Conservation (phyloP, 2,113 vertebrate genomes). For the Propithecus coquereli region DNA sequence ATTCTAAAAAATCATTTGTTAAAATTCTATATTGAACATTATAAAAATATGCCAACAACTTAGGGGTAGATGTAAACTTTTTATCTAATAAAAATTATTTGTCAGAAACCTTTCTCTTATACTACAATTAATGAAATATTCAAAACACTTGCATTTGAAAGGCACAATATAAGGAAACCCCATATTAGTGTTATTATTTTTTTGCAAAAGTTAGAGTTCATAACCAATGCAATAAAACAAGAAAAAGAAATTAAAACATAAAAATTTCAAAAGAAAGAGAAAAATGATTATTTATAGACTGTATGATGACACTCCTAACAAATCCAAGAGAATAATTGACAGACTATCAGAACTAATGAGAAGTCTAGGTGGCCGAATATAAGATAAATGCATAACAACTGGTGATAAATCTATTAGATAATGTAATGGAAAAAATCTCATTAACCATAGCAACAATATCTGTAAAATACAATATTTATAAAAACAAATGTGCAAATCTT, state of each 20-base stretch:
- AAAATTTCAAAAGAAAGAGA: not conserved
- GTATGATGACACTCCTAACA: not conserved
- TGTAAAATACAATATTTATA: not conserved
- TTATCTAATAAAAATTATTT: not conserved
- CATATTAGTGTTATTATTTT: not conserved
- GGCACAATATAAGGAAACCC: not conserved
- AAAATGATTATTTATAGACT: not conserved
- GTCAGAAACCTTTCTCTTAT: not conserved
- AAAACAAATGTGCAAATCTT: not conserved
- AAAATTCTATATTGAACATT: not conserved
- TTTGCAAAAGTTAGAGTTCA: not conserved
- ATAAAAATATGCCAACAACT: not conserved
- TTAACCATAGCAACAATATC: not conserved
- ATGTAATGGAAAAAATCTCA: not conserved
- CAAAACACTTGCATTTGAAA: not conserved
- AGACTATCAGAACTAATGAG: not conserved
- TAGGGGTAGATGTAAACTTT: not conserved
- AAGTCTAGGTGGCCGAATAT: not conserved
- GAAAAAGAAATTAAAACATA: not conserved
- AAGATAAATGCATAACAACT: not conserved
- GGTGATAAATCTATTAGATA: not conserved
- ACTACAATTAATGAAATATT: not conserved
- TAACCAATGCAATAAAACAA: not conserved
- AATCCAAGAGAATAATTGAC: not conserved
- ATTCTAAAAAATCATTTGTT: not conserved